phyloP scores from a whole-genome alignment of 2,888 invertebrate genomes.

The Plagodis dolabraria region DNA sequence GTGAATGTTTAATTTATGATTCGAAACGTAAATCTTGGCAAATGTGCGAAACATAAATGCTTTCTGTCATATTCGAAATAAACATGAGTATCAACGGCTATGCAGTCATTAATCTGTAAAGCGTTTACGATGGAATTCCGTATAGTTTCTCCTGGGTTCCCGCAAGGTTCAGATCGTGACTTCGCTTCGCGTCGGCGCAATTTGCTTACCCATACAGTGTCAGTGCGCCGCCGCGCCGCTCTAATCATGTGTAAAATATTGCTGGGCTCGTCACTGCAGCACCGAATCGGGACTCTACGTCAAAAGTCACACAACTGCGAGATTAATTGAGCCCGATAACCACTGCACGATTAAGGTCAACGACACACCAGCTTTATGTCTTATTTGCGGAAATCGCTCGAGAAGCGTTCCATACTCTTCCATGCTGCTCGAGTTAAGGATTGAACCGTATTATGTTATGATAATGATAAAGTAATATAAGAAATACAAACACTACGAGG shows the following conservation, averaged over 20 bases:
- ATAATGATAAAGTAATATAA: conserved; percentile 31
- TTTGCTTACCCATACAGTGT: conserved; percentile 84
- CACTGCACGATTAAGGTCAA: conserved; percentile 62
- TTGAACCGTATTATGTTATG: conserved; percentile 14
- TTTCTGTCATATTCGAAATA: conserved; percentile 28
- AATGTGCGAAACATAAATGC: conserved; percentile 25
- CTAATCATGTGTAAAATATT: conserved; percentile 85
- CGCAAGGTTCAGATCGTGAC: conserved; percentile 83
- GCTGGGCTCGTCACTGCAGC: conserved; percentile 73
- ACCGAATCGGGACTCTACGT: conserved; percentile 71
- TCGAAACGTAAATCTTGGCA: background rate
- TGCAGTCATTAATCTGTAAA: conserved; percentile 76
- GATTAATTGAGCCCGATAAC: conserved; percentile 75
- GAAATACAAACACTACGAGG: conserved; percentile 46
- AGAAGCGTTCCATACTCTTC: conserved; percentile 20
- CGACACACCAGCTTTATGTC: conserved; percentile 31
- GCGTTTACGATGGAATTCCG: conserved; percentile 81
- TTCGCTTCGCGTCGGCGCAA: conserved; percentile 80
- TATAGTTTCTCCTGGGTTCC: conserved; percentile 80
- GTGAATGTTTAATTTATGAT: background rate
- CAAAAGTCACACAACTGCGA: conserved; percentile 70
- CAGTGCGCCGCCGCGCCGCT: conserved; percentile 58
- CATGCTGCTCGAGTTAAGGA: conserved; percentile 12
- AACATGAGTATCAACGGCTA: conserved; percentile 55
- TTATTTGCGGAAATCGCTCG: conserved; percentile 26